Evolutionary conservation across 2,888 invertebrate genomes (phyloP).

Genomic region (Altica lythri): DNA sequence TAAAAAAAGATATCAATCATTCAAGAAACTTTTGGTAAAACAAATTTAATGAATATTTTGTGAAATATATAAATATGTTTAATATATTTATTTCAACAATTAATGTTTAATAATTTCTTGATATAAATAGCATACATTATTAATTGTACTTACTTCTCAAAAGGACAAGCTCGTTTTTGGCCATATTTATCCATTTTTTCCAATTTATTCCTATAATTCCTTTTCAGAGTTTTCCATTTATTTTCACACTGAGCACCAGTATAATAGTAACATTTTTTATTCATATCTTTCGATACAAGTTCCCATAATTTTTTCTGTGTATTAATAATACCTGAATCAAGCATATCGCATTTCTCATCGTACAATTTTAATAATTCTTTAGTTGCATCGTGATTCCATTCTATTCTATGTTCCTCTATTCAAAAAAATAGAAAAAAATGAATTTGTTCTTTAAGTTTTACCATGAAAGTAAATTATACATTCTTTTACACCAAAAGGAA

Average conservation of each 20-base stretch:
- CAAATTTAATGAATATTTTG: background rate
- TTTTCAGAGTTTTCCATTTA: constrained; percentile 38
- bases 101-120: too few relatives aligned
- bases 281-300: constrained; percentile 34
- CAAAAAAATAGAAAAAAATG: background rate
- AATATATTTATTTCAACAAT: too few relatives aligned
- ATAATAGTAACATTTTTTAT: constrained; percentile 32
- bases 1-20: too few relatives aligned
- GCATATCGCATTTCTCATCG: constrained; percentile 37
- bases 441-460: background rate
- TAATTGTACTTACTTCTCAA: constrained; percentile 32
- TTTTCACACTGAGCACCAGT: constrained; percentile 33
- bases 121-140: too few relatives aligned
- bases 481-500: background rate
- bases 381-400: constrained; percentile 36
- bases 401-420: constrained; percentile 33
- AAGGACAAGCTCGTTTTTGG: constrained; percentile 32
- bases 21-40: constrained; percentile 2
- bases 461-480: background rate
- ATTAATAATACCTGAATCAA: constrained; percentile 36
- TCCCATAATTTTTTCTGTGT: constrained; percentile 38
- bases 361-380: constrained; percentile 35
- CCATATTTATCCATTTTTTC: constrained; percentile 30
- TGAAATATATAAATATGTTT: background rate
- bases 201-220: constrained; percentile 30